Conservation (phyloP, 2,888 invertebrate genomes). For the Acholoe squamosa region DNA sequence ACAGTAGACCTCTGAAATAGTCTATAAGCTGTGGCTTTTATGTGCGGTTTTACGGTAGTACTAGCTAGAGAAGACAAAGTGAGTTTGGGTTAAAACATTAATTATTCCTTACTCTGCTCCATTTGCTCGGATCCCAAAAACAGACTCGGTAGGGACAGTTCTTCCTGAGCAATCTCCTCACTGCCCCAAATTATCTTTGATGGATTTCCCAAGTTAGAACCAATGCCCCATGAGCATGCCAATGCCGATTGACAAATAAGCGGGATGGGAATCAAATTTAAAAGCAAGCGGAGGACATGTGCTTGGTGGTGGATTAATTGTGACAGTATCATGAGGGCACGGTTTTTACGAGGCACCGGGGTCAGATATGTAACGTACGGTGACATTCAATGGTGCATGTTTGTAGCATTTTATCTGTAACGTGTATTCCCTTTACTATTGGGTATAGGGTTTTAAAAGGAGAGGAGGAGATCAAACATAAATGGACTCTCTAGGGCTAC, state of each 20-base stretch:
- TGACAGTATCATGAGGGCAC: neutral
- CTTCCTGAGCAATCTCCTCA: neutral
- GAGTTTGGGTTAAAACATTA: conserved; percentile 10
- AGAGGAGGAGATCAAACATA: too few relatives aligned
- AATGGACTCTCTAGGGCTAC: too few relatives aligned
- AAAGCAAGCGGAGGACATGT: neutral
- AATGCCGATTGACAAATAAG: neutral
- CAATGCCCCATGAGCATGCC: neutral
- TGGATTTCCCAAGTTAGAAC: neutral
- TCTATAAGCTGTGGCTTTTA: too few relatives aligned
- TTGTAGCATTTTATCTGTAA: too few relatives aligned
- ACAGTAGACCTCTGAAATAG: too few relatives aligned
- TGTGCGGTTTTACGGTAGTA: too few relatives aligned
- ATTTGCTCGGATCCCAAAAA: neutral
- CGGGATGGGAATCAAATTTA: too few relatives aligned
- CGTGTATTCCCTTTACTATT: too few relatives aligned
- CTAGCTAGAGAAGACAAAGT: neutral
- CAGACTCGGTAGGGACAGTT: neutral
- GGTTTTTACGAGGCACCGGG: too few relatives aligned
- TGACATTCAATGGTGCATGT: too few relatives aligned
- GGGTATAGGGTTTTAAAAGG: too few relatives aligned
- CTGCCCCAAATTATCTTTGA: neutral
- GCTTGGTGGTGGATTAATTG: neutral
- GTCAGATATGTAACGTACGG: too few relatives aligned
- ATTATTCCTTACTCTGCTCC: neutral